Percentiles rank a stretch among this genome's conserved stretches.
These are phyloP conservation scores for Cylas formicarius DNA, from an alignment of 1,140 invertebrate genomes.

Conservation along the genomic window DNA sequence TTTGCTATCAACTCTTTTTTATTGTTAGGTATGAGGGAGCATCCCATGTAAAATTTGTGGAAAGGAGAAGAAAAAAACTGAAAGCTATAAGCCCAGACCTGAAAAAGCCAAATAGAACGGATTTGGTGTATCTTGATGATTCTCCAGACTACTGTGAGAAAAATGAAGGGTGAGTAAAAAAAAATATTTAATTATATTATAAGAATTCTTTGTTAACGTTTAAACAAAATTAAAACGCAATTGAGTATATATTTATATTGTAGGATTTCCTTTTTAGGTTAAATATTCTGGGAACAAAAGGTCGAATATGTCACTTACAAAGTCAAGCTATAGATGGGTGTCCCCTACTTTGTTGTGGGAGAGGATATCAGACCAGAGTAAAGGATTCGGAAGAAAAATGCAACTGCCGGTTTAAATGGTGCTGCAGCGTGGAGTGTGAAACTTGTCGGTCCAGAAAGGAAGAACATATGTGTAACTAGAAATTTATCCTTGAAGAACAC, in stretches of 20 bases:
- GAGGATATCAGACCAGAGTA: constrained; percentile 84
- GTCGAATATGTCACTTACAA: constrained; percentile 75
- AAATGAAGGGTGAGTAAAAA: constrained; percentile 66
- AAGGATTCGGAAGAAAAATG: constrained; percentile 84
- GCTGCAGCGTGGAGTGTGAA: constrained; percentile 84
- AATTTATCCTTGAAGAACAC: no score
- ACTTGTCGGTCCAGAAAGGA: constrained; percentile 71
- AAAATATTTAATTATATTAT: no score
- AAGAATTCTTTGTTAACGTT: no score
- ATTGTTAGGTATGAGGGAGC: constrained; percentile 65
- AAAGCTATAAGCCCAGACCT: constrained; percentile 62
- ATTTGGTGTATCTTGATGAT: constrained; percentile 75
- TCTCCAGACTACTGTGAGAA: constrained; percentile 81
- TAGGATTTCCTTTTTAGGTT: constrained; percentile 48
- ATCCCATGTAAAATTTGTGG: constrained; percentile 64
- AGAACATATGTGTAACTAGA: constrained; percentile 79
- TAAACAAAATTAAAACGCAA: no score
- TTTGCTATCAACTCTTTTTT: no score
- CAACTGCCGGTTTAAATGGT: constrained; percentile 90
- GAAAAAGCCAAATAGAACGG: constrained; percentile 75
- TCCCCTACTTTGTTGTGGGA: constrained; percentile 79
- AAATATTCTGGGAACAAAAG: constrained; percentile 76
- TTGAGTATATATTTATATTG: no score
- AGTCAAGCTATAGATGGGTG: constrained; percentile 76
- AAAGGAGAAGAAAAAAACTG: constrained; percentile 60